Base-by-base conservation (phyloP, 1,140 invertebrate genomes). In the Druon quercuslanigerum region DNA sequence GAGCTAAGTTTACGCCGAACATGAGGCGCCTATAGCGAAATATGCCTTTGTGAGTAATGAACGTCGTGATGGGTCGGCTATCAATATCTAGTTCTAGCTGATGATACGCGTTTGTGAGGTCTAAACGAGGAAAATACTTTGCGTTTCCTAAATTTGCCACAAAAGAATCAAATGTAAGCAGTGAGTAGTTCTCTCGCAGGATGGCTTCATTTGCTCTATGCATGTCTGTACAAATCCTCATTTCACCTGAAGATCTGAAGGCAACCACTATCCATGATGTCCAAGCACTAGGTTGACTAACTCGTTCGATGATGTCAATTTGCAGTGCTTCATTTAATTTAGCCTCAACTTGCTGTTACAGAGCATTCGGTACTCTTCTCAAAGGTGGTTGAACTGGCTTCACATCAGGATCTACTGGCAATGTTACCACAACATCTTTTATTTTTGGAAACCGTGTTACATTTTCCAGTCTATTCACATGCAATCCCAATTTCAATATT, bases 141-240 rank as follows among this genome's bases (percentile, higher is more conserved):
- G 83, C 82, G 25, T 82, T 78, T 75, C 73, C 76, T 4, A 87
- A 52, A 71, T 80, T 74, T 66, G 79, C 54, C 52, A 86, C 51
- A 12, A 87, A 52, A 16, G 76, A 50, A 20, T 85, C 75, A 70
- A 87, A 81, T 14, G 82, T 85, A 7, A 84, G 85, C 12, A 86
- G 19, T 66, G 76, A 86, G 60, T 85, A 81, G 33, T 81, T 83
- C 79, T 87, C 83, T n/a, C 84, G 19, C 17, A 75, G 56, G 6
- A 87, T 87, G 16, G 87, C 84, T 56, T 72, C 51, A 80, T 84
- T 86, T 5, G 84, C 79, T 76, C 74, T 73, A n/a, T 83, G n/a
- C 79, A 84, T 86, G 40, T 85, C 84, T 13, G 88, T 74, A 74
- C 87, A 87, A 66, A 89, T 72, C n/a, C 85, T 50, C 25, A 87